Base-by-base conservation (phyloP, 1,140 invertebrate genomes). In the Pseudachorutes palmiensis region DNA sequence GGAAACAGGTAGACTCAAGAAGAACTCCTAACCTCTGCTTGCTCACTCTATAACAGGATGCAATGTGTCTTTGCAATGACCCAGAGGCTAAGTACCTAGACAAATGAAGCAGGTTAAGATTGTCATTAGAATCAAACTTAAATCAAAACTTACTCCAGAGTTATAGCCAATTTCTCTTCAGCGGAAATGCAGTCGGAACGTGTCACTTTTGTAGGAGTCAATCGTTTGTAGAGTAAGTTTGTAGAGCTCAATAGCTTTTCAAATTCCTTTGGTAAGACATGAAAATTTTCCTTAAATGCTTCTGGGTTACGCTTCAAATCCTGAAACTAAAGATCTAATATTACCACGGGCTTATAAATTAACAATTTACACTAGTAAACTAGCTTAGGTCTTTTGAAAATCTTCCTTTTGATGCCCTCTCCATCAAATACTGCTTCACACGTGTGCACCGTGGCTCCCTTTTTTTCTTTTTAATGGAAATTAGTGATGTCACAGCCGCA, bases 61-160 rank as follows among this genome's bases (percentile, higher is more conserved):
- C 67, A 14, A 64, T 48, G 3, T 64, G 62, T 22, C 62, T 30
- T 49, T 68, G 67, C 19, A 66, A 26, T 12, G 45, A 41, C 9
- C 68, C 68, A 29, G 68, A 70, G 26, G 64, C 66, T 22, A 67
- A 55, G 33, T 31, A 67, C 28, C 66, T 67, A 32, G 29, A 60
- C 5, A 31, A n/a, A 36, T 68, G 28, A 49, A 49, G 2, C n/a
- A 59, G 5, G 55, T 26, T 1, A 48, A 59, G 29, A n/a, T 24
- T 51, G 16, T 62, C 59, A 30, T 58, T 59, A 24, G 12, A 64
- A 49, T 41, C 48, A 9, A 30, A 5, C 5, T 28, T 41, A 22
- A 41, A 33, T 12, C 28, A 48, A 32, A 24, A 59, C 26, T 65
- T 69, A 65, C 68, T 69, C 68, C 2, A 69, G 31, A 19, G 68